phyloP scores from a whole-genome alignment of 2,113 vertebrate species.

The Triplophysa rosa region DNA sequence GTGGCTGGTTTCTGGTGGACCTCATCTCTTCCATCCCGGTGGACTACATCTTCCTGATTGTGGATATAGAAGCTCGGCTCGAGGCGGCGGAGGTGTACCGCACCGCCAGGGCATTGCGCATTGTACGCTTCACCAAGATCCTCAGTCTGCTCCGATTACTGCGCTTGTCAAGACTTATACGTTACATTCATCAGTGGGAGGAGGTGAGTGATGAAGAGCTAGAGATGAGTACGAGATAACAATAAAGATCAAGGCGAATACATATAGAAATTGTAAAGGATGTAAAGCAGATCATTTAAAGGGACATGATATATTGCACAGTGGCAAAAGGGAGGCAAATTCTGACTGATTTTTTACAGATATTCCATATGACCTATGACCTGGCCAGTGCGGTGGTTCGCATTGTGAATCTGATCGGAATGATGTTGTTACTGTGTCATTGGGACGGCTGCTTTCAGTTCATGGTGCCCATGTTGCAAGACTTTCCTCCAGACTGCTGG shows the following conservation, averaged over 20 bases:
- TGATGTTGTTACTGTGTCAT: conserved; percentile 79
- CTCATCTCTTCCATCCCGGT: conserved; percentile 78
- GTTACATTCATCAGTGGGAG: conserved; percentile 80
- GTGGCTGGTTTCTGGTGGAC: conserved; percentile 76
- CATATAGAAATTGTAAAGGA: too few relatives aligned
- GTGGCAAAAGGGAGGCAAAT: too few relatives aligned
- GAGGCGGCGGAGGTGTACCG: conserved; percentile 74
- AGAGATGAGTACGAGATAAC: background rate
- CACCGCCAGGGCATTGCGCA: conserved; percentile 74
- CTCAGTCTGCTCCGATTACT: conserved; percentile 77
- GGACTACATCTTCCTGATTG: conserved; percentile 76
- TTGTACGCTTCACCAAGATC: conserved; percentile 80
- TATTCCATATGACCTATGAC: conserved; percentile 79
- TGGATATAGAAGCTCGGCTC: conserved; percentile 69
- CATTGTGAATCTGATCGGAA: conserved; percentile 79
- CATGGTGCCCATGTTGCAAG: conserved; percentile 80
- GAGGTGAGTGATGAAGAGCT: conserved; percentile 66
- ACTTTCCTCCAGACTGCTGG: conserved; percentile 77
- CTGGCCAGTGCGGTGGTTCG: conserved; percentile 77
- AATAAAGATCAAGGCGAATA: too few relatives aligned
- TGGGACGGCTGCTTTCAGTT: conserved; percentile 80
- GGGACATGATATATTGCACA: too few relatives aligned
- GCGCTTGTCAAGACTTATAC: conserved; percentile 76
- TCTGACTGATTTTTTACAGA: conserved; percentile 57
- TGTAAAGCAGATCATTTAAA: too few relatives aligned